A percentile compares a stretch with the other conserved stretches of the same genome.
Evolutionary conservation across 2,888 invertebrate species (phyloP).

Genomic region (Hartigia nigra): DNA sequence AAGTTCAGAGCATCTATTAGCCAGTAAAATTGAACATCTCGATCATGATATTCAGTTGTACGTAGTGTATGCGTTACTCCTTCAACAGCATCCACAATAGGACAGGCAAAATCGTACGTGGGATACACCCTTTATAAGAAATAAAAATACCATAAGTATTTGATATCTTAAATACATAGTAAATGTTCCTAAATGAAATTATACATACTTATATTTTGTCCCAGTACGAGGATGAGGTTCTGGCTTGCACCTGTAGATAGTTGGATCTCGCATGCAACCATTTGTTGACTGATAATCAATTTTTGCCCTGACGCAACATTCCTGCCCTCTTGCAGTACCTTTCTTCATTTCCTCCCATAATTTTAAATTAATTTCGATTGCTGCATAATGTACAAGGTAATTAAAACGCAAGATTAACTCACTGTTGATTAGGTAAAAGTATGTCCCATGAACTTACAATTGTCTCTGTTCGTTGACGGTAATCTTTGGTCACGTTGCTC

Average conservation of each 20-base stretch:
- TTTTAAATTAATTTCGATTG: slow-evolving; percentile 83
- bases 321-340: slow-evolving; percentile 82
- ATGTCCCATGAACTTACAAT: slow-evolving; percentile 72
- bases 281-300: slow-evolving; percentile 97
- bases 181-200: not conserved
- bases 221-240: slow-evolving; percentile 95
- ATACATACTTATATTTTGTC: slow-evolving; percentile 88
- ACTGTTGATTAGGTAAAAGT: not conserved
- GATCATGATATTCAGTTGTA: slow-evolving; percentile 98
- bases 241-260: slow-evolving; percentile 97
- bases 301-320: slow-evolving; percentile 95
- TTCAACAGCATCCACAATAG: slow-evolving; percentile 97
- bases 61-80: slow-evolving; percentile 97
- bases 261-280: slow-evolving; percentile 98
- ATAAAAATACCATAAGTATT: not conserved
- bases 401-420: not conserved
- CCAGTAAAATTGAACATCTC: slow-evolving; percentile 99
- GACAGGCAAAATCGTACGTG: slow-evolving; percentile 99
- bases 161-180: not conserved
- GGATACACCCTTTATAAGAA: slow-evolving; percentile 86
- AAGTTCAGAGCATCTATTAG: slow-evolving; percentile 88
- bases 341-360: slow-evolving; percentile 97
- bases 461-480: slow-evolving; percentile 86
- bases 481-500: slow-evolving; percentile 89
- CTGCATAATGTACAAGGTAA: slow-evolving; percentile 65